These are phyloP conservation scores for Peromyscus nudipes DNA, from an alignment of 2,797 vertebrate genomes.

Conservation along the genomic window DNA sequence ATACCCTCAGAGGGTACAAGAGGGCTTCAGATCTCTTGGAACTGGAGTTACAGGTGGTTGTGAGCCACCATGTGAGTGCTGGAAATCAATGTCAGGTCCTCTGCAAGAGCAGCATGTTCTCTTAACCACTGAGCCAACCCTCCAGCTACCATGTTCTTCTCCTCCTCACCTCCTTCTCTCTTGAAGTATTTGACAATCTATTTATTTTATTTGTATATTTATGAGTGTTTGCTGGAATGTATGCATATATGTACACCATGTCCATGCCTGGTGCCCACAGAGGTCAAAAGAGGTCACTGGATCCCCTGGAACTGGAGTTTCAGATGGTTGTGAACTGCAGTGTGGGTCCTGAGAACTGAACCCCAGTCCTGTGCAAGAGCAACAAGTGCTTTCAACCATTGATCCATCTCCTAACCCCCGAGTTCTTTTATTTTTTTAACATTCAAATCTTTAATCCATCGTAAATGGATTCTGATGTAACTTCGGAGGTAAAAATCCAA, in stretches of 20 bases:
- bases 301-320: background rate
- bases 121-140: background rate
- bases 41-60: background rate
- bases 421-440: constrained; percentile 64
- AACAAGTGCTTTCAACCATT: background rate
- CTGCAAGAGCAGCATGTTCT: background rate
- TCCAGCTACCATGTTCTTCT: background rate
- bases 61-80: background rate
- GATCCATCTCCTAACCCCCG: background rate
- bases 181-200: background rate
- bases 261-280: background rate
- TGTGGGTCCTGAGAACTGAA: background rate
- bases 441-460: constrained; percentile 55
- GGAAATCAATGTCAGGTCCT: background rate
- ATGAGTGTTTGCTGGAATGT: background rate
- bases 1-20: background rate
- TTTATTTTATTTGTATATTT: background rate
- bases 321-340: background rate
- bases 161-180: background rate
- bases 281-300: background rate
- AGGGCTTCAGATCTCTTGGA: background rate
- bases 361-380: background rate
- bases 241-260: background rate
- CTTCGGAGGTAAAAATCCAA: constrained; percentile 50
- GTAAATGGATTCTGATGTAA: constrained; percentile 52